Base-by-base conservation (phyloP, 2,113 vertebrate genomes). In the Psettodes erumei region DNA sequence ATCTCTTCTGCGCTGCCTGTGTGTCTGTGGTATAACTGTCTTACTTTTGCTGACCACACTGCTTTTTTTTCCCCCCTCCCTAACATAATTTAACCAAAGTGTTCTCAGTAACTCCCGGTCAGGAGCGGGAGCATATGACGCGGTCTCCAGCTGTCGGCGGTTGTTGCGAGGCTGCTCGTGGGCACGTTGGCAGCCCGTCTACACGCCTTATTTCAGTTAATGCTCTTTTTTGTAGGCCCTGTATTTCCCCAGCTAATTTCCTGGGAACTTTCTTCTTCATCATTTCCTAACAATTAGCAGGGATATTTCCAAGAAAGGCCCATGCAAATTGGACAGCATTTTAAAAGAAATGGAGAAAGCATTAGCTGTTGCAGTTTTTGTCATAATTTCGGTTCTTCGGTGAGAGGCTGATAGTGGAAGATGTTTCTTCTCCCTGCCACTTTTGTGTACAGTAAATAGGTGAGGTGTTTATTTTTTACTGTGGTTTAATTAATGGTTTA, bases 41-140 rank as follows among this genome's bases (percentile, higher is more conserved):
- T 72, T 43, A 53, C 67, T 87, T 84, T 50, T 88, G 86, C 86
- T 88, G 84, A 86, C 71, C 54, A 43, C 75, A 71, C 37, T 56
- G 27, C 35, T 37, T 54, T 67, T 40, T 67, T 54, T 48, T 65
- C 35, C 9, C 15, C n/a, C n/a, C n/a, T 35, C 3, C 30, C 8
- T 23, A 13, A 59, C 42, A 53, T 8, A 42, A 65, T 69, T 53
- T 71, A 75, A 76, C 53, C 69, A 76, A n/a, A 68, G 21, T 42
- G 47, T 27, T 40, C 60, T 47, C 28, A 56, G 43, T 53, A 35
- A 66, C 33, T 48, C 47, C 43, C 42, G 35, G 27, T 35, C 15
- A 21, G 10, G 9, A 71, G 6, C 7, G 16, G 30, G 0, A 42
- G 32, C 32, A 53, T 42, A 30, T 61, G 27, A 68, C 58, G 65